Conservation (phyloP, 1,140 invertebrate species). For the Leptinotarsa undecemlineata region DNA sequence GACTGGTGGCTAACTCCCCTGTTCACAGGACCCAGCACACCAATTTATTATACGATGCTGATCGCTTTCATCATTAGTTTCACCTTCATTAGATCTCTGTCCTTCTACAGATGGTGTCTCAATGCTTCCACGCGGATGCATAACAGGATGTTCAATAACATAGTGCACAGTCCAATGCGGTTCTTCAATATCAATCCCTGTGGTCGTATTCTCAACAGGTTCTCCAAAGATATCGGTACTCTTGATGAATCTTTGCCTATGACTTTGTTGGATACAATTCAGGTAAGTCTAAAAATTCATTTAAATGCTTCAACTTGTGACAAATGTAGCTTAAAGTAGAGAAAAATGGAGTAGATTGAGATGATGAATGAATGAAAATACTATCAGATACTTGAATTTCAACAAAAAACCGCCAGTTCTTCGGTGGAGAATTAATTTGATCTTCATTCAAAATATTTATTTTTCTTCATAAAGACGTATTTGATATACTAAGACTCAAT, state of each 20-base stretch:
- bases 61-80: constrained; percentile 47
- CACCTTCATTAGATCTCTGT: constrained; percentile 65
- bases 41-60: not conserved
- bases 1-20: not conserved
- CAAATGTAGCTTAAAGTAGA: too few species aligned
- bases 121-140: constrained; percentile 74
- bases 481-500: too few species aligned
- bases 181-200: constrained; percentile 64
- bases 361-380: too few species aligned
- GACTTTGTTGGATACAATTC: constrained; percentile 70
- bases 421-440: too few species aligned
- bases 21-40: not conserved
- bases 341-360: too few species aligned
- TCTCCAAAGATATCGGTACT: constrained; percentile 59
- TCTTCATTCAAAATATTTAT: too few species aligned
- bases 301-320: too few species aligned
- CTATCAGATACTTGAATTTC: too few species aligned
- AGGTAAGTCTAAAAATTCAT: not conserved
- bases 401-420: too few species aligned
- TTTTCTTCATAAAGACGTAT: too few species aligned
- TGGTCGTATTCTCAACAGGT: constrained; percentile 59
- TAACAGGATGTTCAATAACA: constrained; percentile 65
- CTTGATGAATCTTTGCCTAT: constrained; percentile 40
- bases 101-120: constrained; percentile 81
- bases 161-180: constrained; percentile 61